A percentile compares a stretch with the other conserved stretches of the same genome.
Evolutionary conservation across 2,888 invertebrate species (phyloP).

Genomic region (Ophion obscuratus): DNA sequence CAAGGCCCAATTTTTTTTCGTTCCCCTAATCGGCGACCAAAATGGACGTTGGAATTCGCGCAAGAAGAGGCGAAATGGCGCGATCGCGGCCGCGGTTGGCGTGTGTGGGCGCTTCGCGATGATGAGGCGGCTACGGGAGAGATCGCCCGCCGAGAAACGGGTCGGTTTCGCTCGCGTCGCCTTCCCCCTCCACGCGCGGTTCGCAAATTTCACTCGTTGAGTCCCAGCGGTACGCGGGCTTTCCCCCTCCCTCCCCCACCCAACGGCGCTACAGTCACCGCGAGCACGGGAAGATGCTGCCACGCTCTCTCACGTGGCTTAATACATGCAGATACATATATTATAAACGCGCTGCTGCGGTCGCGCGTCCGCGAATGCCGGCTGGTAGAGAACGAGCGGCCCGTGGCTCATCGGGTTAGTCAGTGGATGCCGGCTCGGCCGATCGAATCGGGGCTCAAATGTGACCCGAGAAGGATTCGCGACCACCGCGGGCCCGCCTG

Average conservation of each 20-base stretch:
- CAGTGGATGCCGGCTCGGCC: slow-evolving; percentile 77
- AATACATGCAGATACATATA: slow-evolving; percentile 79
- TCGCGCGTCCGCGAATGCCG: slow-evolving; percentile 69
- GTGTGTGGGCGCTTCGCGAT: slow-evolving; percentile 52
- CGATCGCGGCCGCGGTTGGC: slow-evolving; percentile 40
- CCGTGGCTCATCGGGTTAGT: slow-evolving; percentile 75
- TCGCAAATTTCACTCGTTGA: slow-evolving; percentile 36
- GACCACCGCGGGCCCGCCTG: slow-evolving; percentile 45
- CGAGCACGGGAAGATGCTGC: slow-evolving; percentile 66
- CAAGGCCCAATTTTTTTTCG: slow-evolving; percentile 17
- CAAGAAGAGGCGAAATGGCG: slow-evolving; percentile 35
- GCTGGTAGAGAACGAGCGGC: slow-evolving; percentile 72
- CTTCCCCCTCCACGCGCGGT: slow-evolving; percentile 6
- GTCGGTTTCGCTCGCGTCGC: slow-evolving; percentile 37
- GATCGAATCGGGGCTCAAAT: slow-evolving; percentile 58
- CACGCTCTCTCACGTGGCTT: slow-evolving; percentile 77
- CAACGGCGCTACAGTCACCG: background rate
- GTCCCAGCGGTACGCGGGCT: slow-evolving; percentile 51
- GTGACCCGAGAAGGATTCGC: slow-evolving; percentile 29
- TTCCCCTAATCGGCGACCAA: slow-evolving; percentile 11
- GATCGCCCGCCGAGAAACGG: slow-evolving; percentile 38
- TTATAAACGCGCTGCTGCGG: slow-evolving; percentile 73
- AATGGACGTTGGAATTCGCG: slow-evolving; percentile 51
- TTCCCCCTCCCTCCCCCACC: slow-evolving; percentile 24
- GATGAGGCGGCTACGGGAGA: slow-evolving; percentile 46